Evolutionary conservation across 2,888 invertebrate genomes (phyloP), one percentile per base, ranked within the genome.

Genomic region (Pyrochroa serraticornis): DNA sequence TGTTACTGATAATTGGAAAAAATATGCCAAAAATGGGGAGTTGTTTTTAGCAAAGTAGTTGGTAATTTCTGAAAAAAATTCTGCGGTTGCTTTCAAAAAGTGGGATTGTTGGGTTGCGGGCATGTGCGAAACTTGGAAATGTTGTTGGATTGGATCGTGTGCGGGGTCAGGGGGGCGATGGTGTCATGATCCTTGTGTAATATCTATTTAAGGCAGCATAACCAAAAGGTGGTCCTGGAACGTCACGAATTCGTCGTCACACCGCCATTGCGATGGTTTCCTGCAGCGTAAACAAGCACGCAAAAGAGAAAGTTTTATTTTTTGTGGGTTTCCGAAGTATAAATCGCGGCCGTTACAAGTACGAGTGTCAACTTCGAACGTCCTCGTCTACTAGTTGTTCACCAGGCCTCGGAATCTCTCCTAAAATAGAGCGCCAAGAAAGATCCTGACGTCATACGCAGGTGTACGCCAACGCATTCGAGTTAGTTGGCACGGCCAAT

Each of bases 361-460:
- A 31, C 43, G 51, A 45, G 53, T 53, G 53, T 53, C 53, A 53
- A 56, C 56, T 43, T 37, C 43, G 56, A 51, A 46, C 51, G 57
- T 57, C 57, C 57, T 57, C 57, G 50, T 51, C 57, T 49, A 54
- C 54, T 36, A 51, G 46, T 56, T 36, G 46, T 56, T 51, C 50
- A 52, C 50, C 51, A 51, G 60, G 55, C 47, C 60, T 59, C 51
- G 43, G 60, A 42, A 60, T 61, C 61, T 49, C 58, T 54, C 61
- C 61, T 61, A 61, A 61, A 61, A 61, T 61, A 61, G 61, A 54
- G 58, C 54, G 61, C 49, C 58, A 50, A 58, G 48, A 53, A 60
- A 45, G 47, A 54, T 54, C 47, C 46, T 61, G 61, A 61, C 61
- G 61, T 61, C 61, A 61, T 54, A 53, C 54, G 47, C 61, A 54